Conservation (phyloP, 2,797 vertebrate species). For the Sebastes matsubarae region DNA sequence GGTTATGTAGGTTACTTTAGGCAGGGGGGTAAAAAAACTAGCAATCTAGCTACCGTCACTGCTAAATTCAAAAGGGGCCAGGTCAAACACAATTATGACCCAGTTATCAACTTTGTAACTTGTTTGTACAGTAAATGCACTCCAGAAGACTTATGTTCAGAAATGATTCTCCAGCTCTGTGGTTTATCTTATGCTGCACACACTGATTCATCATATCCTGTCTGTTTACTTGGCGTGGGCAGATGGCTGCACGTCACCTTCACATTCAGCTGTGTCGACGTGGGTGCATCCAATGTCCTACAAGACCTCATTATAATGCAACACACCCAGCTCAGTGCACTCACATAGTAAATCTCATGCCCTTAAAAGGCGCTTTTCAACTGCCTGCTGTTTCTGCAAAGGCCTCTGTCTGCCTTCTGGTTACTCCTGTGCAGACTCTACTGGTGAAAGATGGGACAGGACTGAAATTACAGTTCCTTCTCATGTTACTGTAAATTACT, state of each 20-base stretch:
- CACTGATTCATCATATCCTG: conserved; percentile 34
- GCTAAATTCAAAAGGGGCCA: background rate
- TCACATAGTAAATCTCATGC: conserved; percentile 71
- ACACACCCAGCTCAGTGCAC: conserved; percentile 73
- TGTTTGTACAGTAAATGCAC: background rate
- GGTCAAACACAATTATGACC: background rate
- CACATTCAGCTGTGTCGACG: conserved; percentile 18
- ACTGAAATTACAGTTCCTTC: background rate
- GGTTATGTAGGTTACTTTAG: background rate
- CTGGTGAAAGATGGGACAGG: conserved; percentile 33
- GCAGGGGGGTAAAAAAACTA: background rate
- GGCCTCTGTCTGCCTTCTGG: background rate
- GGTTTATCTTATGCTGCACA: background rate
- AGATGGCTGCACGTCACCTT: conserved; percentile 42
- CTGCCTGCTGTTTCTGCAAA: conserved; percentile 48
- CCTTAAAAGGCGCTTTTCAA: conserved; percentile 84
- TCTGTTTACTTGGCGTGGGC: conserved; percentile 14
- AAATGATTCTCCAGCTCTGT: background rate
- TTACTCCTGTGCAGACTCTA: conserved; percentile 56
- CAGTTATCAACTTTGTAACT: background rate
- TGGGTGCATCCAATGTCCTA: conserved; percentile 16
- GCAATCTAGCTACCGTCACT: background rate
- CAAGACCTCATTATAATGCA: conserved; percentile 57
- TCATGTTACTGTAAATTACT: background rate
- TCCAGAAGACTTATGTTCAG: background rate